phyloP scores from a whole-genome alignment of 2,113 vertebrate species.

The Argyrosomus japonicus region DNA sequence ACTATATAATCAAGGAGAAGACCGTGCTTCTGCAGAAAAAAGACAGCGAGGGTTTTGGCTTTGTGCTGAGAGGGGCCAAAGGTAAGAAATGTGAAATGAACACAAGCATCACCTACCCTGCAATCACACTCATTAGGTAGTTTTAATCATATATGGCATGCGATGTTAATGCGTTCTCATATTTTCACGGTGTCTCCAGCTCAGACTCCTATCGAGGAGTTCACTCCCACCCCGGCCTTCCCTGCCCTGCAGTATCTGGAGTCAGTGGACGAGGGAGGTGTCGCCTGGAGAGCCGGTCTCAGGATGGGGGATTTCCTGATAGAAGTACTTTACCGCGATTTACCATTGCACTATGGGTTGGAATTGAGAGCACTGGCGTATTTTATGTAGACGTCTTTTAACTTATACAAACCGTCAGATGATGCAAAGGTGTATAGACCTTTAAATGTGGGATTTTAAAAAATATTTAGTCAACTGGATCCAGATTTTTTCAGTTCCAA shows the following conservation, averaged over 20 bases:
- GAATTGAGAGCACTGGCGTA: background rate
- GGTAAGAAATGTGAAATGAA: slow-evolving; percentile 80
- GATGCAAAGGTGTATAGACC: background rate
- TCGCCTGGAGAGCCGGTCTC: slow-evolving; percentile 93
- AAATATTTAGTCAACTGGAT: background rate
- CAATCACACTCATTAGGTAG: background rate
- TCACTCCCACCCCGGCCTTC: slow-evolving; percentile 93
- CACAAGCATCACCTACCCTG: background rate
- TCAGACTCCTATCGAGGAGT: slow-evolving; percentile 95
- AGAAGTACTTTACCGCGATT: slow-evolving; percentile 82
- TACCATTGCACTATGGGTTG: slow-evolving; percentile 1
- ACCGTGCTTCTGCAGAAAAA: slow-evolving; percentile 94
- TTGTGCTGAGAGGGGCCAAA: slow-evolving; percentile 94
- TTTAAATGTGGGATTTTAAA: background rate
- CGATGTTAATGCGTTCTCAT: background rate
- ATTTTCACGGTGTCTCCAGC: slow-evolving; percentile 76
- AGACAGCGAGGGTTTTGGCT: slow-evolving; percentile 96
- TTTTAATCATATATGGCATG: background rate
- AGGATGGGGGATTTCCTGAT: slow-evolving; percentile 96
- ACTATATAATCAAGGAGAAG: slow-evolving; percentile 97
- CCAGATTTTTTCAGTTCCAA: background rate
- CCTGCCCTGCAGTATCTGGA: slow-evolving; percentile 94
- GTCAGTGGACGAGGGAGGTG: slow-evolving; percentile 94
- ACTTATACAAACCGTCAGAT: background rate
- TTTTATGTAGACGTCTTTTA: background rate